These are phyloP conservation scores for Aramus guarauna DNA, from an alignment of 2,113 vertebrate species.

Conservation along the genomic window DNA sequence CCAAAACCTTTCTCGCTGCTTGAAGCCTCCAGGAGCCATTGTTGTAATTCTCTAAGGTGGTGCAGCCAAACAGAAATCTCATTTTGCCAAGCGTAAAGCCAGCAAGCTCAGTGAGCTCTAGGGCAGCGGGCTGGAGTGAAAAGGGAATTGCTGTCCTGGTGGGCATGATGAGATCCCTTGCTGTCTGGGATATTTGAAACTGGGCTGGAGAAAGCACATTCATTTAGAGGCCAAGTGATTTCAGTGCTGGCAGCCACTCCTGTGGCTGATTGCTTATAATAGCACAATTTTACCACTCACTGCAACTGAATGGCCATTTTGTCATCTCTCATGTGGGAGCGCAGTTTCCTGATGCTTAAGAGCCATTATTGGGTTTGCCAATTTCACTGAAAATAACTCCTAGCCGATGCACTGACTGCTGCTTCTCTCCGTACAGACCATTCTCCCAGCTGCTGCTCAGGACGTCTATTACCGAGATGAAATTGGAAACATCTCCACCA, in stretches of 20 bases:
- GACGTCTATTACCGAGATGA: slow-evolving; percentile 98
- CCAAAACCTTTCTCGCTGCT: not conserved
- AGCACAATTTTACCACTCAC: not conserved
- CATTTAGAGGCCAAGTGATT: slow-evolving; percentile 44
- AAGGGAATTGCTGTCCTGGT: not conserved
- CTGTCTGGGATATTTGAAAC: not conserved
- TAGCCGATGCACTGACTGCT: not conserved
- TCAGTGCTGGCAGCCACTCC: not conserved
- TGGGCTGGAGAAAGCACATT: slow-evolving; percentile 67
- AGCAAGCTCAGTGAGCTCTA: not conserved
- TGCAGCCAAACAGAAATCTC: slow-evolving; percentile 16
- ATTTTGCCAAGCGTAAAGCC: not conserved
- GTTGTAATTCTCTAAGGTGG: not conserved
- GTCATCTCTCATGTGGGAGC: not conserved
- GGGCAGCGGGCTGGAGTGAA: not conserved
- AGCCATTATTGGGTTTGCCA: not conserved
- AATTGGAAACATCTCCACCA: slow-evolving; percentile 98
- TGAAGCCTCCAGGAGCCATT: not conserved
- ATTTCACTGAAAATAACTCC: not conserved
- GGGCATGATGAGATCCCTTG: not conserved
- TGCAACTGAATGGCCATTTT: not conserved
- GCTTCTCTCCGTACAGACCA: slow-evolving; percentile 80
- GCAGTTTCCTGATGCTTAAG: not conserved
- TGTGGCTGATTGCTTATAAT: not conserved
- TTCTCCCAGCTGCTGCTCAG: slow-evolving; percentile 96